Conservation (phyloP, 2,888 invertebrate species). For the Cryptocheilus praepositus region DNA sequence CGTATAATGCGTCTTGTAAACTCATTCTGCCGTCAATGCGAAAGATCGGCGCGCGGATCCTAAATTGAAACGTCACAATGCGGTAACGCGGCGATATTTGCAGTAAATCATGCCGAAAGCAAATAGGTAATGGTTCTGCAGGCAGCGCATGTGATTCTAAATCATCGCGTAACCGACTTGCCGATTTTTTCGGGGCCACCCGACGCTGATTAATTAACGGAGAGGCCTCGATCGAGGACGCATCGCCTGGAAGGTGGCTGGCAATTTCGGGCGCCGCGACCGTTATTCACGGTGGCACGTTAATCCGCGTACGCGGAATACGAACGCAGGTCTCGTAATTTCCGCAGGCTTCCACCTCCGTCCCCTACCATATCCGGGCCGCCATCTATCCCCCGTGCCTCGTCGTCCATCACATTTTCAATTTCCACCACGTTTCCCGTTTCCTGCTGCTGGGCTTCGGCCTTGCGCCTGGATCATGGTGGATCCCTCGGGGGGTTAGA, state of each 20-base stretch:
- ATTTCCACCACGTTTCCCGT: conserved; percentile 75
- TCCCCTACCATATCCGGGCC: conserved; percentile 56
- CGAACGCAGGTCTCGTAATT: conserved; percentile 52
- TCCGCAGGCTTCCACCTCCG: conserved; percentile 53
- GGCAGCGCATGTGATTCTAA: no score
- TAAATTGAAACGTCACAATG: no score
- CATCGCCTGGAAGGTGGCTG: not conserved
- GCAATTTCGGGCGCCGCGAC: conserved; percentile 20
- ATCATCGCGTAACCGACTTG: not conserved
- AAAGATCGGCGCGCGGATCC: no score
- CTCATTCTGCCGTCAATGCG: no score
- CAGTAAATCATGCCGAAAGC: no score
- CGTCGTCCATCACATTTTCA: conserved; percentile 73
- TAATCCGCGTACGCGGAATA: conserved; percentile 47
- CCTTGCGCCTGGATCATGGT: conserved; percentile 34
- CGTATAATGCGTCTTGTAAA: no score
- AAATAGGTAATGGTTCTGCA: no score
- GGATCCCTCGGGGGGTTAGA: conserved; percentile 17
- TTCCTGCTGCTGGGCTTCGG: conserved; percentile 60
- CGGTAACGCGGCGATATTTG: no score
- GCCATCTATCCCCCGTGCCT: conserved; percentile 47
- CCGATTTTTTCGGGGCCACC: not conserved
- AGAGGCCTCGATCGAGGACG: not conserved
- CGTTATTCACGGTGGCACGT: conserved; percentile 22
- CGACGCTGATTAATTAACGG: not conserved